Evolutionary conservation across 1,140 invertebrate species (phyloP).

Genomic region (Cydia amplana): DNA sequence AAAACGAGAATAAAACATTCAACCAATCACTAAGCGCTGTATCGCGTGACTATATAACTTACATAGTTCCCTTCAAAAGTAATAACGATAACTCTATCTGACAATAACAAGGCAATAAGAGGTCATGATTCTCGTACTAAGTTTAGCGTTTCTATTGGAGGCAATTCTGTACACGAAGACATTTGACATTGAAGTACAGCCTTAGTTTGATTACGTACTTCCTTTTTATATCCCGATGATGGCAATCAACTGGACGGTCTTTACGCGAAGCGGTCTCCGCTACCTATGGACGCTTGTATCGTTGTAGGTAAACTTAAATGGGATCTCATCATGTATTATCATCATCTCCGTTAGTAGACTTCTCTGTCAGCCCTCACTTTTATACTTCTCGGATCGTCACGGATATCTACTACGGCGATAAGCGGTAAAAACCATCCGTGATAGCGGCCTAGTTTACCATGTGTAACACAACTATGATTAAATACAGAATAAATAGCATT

Average conservation of each 20-base stretch:
- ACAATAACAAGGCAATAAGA: not conserved
- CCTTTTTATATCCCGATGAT: not conserved
- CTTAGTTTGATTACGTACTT: not conserved
- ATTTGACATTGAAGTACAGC: conserved; percentile 17
- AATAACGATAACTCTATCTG: not conserved
- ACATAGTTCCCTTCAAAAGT: conserved; percentile 11
- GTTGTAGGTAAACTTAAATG: not conserved
- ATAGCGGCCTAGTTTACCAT: too few species aligned
- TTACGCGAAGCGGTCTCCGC: not conserved
- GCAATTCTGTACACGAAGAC: conserved; percentile 4
- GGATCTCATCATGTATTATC: not conserved
- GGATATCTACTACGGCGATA: too few species aligned
- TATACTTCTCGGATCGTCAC: too few species aligned
- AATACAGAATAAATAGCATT: too few species aligned
- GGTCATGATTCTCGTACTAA: not conserved
- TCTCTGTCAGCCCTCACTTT: too few species aligned
- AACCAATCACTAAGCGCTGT: conserved; percentile 40
- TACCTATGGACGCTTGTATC: not conserved
- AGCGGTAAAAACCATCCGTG: too few species aligned
- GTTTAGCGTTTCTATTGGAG: not conserved
- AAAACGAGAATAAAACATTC: conserved; percentile 34
- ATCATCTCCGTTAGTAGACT: too few species aligned
- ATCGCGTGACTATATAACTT: conserved; percentile 42
- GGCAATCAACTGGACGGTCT: not conserved
- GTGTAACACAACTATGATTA: too few species aligned